Evolutionary conservation across 2,797 vertebrate genomes (phyloP), one percentile per base, ranked within the genome.

Genomic region (Nothura maculosa): DNA sequence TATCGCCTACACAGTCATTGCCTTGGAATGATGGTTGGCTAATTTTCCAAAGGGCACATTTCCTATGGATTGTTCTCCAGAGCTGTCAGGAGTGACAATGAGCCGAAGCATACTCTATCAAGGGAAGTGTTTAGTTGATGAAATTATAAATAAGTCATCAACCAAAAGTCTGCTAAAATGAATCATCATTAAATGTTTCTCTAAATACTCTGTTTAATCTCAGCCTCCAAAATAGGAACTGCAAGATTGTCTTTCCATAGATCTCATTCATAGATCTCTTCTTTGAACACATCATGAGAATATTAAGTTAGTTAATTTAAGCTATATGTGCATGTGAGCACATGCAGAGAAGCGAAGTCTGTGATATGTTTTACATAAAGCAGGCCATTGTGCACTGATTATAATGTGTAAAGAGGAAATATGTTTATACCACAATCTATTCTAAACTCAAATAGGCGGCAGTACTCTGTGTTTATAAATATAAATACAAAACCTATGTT

Each of bases 341-440:
- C 94, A 96, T 63, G 92, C 73, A 95, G 97, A 96, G 96, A 97
- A 90, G 96, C 90, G 94, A 95, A 97, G 95, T 85, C 96, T 81
- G 84, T 92, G 97, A 96, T 97, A 96, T 96, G 95, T 97, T 98
- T 98, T 98, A 98, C 98, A 98, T 98, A 97, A 98, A 98, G 97
- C 96, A 97, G 96, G 90, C 93, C 94, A 96, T 97, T 98, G 96
- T 94, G 95, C 94, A 4, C 94, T 98, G 97, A 98, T 98, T 98
- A 97, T 96, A 97, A 98, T 81, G 97, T 97, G 97, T 98, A 98
- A 98, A 97, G 97, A 97, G 97, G 94, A 98, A 98, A 98, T 97
- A 96, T 98, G 97, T 96, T 97, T 96, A 96, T 97, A 97, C 97
- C 95, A 95, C 97, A 97, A 89, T 97, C 97, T 94, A 96, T 95